Conservation (phyloP, 2,113 vertebrate genomes). For the Anoplopoma fimbria region DNA sequence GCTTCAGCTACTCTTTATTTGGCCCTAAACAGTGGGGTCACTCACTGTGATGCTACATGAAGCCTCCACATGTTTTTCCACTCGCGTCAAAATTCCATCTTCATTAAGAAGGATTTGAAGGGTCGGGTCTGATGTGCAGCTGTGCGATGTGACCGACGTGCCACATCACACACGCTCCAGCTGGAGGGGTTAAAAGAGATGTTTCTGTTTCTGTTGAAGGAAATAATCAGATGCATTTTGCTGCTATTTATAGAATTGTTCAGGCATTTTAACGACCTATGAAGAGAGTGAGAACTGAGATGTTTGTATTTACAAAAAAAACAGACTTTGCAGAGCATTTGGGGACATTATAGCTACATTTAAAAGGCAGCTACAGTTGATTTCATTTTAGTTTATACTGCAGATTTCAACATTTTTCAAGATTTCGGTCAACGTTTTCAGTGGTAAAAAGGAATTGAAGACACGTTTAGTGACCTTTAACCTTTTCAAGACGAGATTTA, state of each 20-base stretch:
- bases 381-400: not conserved
- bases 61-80: not conserved
- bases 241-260: not conserved
- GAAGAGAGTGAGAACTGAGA: not conserved
- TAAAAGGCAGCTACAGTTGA: not conserved
- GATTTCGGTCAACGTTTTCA: not conserved
- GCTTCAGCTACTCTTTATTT: too few species aligned
- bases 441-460: not conserved
- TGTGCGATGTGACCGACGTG: not conserved
- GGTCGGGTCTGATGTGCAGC: not conserved
- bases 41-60: too few species aligned
- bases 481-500: not conserved
- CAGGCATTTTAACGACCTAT: not conserved
- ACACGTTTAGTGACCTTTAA: not conserved
- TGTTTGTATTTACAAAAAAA: not conserved
- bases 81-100: not conserved
- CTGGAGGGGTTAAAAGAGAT: conserved; percentile 1
- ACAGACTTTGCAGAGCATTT: not conserved
- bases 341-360: not conserved
- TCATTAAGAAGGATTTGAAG: not conserved
- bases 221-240: not conserved
- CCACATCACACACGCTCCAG: conserved; percentile 41
- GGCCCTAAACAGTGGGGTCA: too few species aligned
- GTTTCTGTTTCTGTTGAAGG: conserved; percentile 4
- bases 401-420: not conserved